Conservation (phyloP, 1,140 invertebrate species). For the Sitobion miscanthi region DNA sequence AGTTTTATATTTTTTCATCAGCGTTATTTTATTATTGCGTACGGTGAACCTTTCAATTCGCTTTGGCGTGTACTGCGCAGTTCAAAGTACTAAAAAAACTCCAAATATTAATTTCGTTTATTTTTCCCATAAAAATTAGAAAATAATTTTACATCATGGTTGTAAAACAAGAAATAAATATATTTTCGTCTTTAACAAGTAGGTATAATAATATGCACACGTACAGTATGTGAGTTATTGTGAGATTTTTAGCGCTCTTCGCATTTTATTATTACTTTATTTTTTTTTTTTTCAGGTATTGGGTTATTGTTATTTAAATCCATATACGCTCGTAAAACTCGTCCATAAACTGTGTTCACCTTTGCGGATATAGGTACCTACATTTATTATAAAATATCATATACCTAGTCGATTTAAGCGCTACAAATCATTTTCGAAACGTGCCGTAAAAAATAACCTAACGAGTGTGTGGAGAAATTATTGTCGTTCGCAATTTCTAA, state of each 20-base stretch:
- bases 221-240: background rate
- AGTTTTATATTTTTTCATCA: conserved; percentile 31
- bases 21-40: conserved; percentile 29
- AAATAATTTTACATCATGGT: conserved; percentile 34
- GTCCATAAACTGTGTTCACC: conserved; percentile 15
- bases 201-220: background rate
- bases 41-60: conserved; percentile 36
- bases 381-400: conserved; percentile 7
- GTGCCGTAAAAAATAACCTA: background rate
- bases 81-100: conserved; percentile 22
- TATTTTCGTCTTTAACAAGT: conserved; percentile 10
- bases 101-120: conserved; percentile 37
- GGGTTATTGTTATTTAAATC: conserved; percentile 30
- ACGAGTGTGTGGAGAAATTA: background rate
- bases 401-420: background rate
- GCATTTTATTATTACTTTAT: background rate
- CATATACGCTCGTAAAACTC: conserved; percentile 6
- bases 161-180: conserved; percentile 34
- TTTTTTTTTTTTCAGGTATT: background rate
- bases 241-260: conserved; percentile 1
- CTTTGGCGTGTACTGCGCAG: background rate
- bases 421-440: conserved; percentile 12
- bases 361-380: background rate
- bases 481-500: background rate
- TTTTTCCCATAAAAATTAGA: conserved; percentile 39